phyloP scores from a whole-genome alignment of 2,113 vertebrate genomes.

The Periophthalmodon schlosseri region DNA sequence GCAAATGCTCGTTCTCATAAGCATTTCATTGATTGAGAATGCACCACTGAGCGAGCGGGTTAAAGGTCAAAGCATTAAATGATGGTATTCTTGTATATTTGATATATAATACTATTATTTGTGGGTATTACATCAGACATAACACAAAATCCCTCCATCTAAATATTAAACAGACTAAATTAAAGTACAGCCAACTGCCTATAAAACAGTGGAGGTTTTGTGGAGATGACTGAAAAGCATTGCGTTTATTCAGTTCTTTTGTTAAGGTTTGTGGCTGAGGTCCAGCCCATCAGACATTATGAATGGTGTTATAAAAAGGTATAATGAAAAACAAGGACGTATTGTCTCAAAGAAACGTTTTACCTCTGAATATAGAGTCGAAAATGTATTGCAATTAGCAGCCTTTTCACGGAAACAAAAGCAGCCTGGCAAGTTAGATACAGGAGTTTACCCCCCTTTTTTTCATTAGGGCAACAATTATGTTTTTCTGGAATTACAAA shows the following conservation, averaged over 20 bases:
- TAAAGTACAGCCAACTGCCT: neutral
- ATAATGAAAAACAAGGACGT: neutral
- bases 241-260: neutral
- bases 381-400: neutral
- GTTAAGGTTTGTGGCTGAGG: neutral
- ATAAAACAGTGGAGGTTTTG: neutral
- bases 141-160: neutral
- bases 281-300: neutral
- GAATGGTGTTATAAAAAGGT: neutral
- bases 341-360: neutral
- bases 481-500: neutral
- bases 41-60: slow-evolving; percentile 6
- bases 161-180: neutral
- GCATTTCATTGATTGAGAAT: slow-evolving; percentile 21
- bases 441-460: neutral
- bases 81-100: neutral
- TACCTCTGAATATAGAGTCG: neutral
- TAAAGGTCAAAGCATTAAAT: slow-evolving; percentile 16
- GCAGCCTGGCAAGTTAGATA: neutral
- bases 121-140: neutral
- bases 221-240: neutral
- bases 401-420: neutral
- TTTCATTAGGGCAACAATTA: neutral
- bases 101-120: neutral
- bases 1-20: slow-evolving; percentile 9